Evolutionary conservation across 2,113 vertebrate species (phyloP).

Genomic region (Rhineura floridana): DNA sequence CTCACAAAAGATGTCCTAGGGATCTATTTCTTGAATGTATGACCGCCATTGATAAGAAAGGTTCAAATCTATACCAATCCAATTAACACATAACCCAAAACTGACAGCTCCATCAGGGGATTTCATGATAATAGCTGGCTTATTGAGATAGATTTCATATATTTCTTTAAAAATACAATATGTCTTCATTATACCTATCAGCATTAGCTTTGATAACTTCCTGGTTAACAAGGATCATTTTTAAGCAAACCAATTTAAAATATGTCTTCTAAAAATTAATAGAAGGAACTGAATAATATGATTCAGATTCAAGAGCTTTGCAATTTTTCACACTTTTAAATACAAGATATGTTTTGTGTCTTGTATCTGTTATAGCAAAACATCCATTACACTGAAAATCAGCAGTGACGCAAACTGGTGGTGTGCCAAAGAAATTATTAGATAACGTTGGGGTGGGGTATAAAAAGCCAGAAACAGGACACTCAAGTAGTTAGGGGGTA

Average conservation of each 20-base stretch:
- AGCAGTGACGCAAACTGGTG: neutral
- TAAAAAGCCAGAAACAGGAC: neutral
- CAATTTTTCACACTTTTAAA: neutral
- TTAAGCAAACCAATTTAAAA: neutral
- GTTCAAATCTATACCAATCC: neutral
- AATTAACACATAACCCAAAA: neutral
- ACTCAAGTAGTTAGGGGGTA: neutral
- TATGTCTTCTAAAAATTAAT: neutral
- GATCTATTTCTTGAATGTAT: neutral
- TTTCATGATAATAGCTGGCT: neutral
- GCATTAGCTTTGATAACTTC: neutral
- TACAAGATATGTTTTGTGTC: neutral
- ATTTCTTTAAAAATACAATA: neutral
- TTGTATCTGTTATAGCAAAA: neutral
- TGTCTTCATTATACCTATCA: slow-evolving; percentile 1
- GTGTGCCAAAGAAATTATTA: neutral
- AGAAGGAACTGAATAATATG: neutral
- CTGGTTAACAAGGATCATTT: slow-evolving; percentile 21
- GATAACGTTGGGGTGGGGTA: neutral
- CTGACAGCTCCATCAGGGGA: slow-evolving; percentile 11
- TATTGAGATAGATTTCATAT: slow-evolving; percentile 7
- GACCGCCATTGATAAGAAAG: slow-evolving; percentile 1
- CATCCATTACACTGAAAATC: neutral
- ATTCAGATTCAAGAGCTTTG: neutral
- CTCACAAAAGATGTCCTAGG: neutral